Percentiles rank a stretch among this genome's conserved stretches.
These are phyloP conservation scores for Nephrotoma guestfalica DNA, from an alignment of 2,888 invertebrate species.

Conservation along the genomic window DNA sequence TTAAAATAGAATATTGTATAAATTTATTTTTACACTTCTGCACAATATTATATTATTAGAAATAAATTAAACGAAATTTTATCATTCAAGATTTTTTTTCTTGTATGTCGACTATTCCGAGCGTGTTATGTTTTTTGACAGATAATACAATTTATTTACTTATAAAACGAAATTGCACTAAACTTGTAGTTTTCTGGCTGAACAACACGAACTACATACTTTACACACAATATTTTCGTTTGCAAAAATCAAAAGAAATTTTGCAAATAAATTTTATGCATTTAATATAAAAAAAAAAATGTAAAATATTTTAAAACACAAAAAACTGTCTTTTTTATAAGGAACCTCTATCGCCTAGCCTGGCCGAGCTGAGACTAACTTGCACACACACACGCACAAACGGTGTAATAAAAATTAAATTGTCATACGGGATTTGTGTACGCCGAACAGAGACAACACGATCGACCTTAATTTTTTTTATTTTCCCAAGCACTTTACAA, in stretches of 20 bases:
- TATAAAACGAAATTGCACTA: background rate
- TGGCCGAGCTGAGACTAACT: slow-evolving; percentile 16
- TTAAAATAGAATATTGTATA: background rate
- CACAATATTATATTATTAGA: background rate
- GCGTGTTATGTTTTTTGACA: background rate
- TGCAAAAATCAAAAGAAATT: background rate
- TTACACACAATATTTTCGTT: background rate
- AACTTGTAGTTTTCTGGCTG: background rate
- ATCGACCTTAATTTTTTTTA: background rate
- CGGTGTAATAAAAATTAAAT: background rate
- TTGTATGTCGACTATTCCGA: background rate
- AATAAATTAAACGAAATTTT: background rate
- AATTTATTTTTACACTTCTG: background rate
- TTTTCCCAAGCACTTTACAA: background rate
- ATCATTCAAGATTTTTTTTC: background rate
- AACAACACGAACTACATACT: background rate
- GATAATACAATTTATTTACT: background rate
- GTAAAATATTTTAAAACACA: background rate
- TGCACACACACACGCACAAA: slow-evolving; percentile 5
- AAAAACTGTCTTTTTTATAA: background rate
- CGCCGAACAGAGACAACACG: background rate
- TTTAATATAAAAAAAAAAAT: background rate
- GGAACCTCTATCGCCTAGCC: slow-evolving; percentile 12
- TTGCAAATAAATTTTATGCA: background rate
- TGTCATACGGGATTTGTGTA: background rate